A percentile compares a stretch with the other conserved stretches of the same genome.
phyloP scores from a whole-genome alignment of 2,113 vertebrate genomes.

The Geothlypis trichas region DNA sequence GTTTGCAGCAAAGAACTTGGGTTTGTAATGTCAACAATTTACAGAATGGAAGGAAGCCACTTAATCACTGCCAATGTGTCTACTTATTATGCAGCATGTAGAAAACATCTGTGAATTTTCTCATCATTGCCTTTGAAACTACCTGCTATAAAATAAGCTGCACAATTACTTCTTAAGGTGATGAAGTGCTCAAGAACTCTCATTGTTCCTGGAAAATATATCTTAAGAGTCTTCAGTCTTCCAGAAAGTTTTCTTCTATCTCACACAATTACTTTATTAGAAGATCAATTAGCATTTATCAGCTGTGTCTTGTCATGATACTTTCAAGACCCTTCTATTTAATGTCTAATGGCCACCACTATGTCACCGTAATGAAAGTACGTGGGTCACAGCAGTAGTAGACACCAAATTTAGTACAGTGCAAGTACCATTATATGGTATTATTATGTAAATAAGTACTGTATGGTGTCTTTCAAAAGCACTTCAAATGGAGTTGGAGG shows the following conservation, averaged over 20 bases:
- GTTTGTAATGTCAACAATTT: neutral
- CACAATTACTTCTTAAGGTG: neutral
- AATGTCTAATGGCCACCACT: neutral
- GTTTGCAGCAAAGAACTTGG: neutral
- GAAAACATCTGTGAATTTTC: neutral
- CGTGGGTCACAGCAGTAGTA: neutral
- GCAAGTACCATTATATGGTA: neutral
- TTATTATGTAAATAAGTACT: slow-evolving; percentile 15
- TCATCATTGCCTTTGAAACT: neutral
- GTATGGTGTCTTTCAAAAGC: neutral
- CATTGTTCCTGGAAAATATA: neutral
- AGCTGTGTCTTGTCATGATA: neutral
- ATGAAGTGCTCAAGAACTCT: neutral
- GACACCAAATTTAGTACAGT: neutral
- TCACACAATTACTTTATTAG: neutral
- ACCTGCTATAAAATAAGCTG: neutral
- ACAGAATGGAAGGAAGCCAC: neutral
- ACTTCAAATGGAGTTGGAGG: neutral
- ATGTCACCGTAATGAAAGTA: neutral
- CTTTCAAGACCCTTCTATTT: neutral
- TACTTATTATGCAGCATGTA: neutral
- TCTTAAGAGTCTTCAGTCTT: neutral
- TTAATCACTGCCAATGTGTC: neutral
- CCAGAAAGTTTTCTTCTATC: neutral
- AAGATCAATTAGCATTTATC: neutral